phyloP scores from a whole-genome alignment of 2,888 invertebrate genomes.

The Lissonota sp. region DNA sequence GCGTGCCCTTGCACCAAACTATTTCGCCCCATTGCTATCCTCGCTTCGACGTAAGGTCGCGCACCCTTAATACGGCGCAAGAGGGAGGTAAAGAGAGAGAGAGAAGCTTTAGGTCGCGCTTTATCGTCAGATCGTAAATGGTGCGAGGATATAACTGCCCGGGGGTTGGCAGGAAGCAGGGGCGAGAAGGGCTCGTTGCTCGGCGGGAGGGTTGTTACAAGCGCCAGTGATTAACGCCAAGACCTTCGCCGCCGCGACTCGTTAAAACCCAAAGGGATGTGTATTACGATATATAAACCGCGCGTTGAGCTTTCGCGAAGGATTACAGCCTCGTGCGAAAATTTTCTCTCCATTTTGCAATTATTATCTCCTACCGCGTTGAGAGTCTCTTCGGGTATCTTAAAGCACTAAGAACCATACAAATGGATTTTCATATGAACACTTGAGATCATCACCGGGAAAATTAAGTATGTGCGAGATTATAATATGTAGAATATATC shows the following conservation, averaged over 20 bases:
- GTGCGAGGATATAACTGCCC: conserved; percentile 65
- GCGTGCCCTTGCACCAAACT: no score
- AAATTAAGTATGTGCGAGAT: no score
- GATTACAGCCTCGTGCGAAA: conserved; percentile 47
- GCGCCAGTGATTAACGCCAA: conserved; percentile 63
- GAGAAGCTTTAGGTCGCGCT: conserved; percentile 29
- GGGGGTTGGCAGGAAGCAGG: no score
- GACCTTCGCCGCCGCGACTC: conserved; percentile 56
- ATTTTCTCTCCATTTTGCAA: conserved; percentile 33
- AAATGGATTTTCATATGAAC: no score
- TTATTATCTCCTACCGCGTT: no score
- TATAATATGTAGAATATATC: no score
- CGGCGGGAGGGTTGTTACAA: no score
- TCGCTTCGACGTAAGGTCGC: background rate
- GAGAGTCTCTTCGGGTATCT: no score
- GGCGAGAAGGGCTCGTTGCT: conserved; percentile 45
- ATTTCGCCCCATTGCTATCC: no score
- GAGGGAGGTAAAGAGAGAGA: background rate
- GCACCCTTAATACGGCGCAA: background rate
- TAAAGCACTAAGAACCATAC: no score
- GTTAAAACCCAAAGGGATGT: conserved; percentile 56
- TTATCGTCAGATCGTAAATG: conserved; percentile 67
- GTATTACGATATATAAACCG: conserved; percentile 60
- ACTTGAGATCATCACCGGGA: no score
- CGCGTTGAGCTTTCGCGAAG: conserved; percentile 10